Base-by-base conservation (phyloP, 1,140 invertebrate genomes). In the Ptiloglossa arizonensis region DNA sequence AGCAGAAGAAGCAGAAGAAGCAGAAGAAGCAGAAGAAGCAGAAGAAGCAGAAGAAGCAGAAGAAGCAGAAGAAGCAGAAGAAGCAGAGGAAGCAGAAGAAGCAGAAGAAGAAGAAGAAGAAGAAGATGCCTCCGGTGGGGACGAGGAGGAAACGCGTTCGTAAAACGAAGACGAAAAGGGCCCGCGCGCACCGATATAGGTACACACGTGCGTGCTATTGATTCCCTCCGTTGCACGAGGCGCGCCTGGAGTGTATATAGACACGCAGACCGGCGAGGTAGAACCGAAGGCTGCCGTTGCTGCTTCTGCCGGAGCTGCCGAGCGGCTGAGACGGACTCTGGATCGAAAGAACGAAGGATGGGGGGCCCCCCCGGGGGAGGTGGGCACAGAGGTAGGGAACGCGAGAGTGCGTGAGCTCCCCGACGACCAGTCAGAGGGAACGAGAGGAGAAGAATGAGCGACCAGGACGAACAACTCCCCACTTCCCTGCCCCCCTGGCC, bases 241-340 rank as follows among this genome's bases (percentile, higher is more conserved):
- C 54, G 67, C 63, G n/a, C n/a, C n/a, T 27, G 52, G 44, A 73
- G 63, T 69, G 81, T 59, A 52, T 75, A 80, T 29, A 56, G 73
- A 83, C 48, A 50, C 60, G 81, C 79, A 74, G 72, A 74, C 63
- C 60, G 41, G 17, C 48, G 77, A 74, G 73, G 81, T 75, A 29
- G 82, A 83, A 60, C 81, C n/a, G n/a, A 76, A 83, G 76, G 82
- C 66, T 80, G 81, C 81, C 68, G 82, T 78, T 59, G 76, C 69
- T 70, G 81, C 72, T 68, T 67, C 67, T 83, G 81, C 80, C 41
- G 75, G 29, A 19, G 72, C 63, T 75, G 81, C 44, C 48, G 77
- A 48, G 59, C 27, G 46, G 80, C 57, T 60, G 54, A 84, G 82
- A 76, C 76, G 82, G 78, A 84, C 67, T 75, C 71, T 38, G 62